Evolutionary conservation across 1,140 invertebrate species (phyloP), one percentile per base, ranked within the genome.

Genomic region (Drosophila kikkawai): DNA sequence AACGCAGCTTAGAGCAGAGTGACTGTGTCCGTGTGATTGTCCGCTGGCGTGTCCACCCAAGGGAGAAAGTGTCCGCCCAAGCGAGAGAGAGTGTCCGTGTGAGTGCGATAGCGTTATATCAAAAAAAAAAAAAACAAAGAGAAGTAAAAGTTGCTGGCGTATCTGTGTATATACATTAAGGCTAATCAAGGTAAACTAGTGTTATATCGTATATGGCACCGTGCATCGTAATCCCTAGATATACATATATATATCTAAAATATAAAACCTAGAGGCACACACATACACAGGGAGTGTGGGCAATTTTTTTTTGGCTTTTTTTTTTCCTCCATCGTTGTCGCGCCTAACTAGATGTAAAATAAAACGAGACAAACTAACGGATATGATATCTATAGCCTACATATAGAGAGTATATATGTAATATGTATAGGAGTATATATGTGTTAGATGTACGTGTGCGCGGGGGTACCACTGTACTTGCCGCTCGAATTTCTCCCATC

Each of bases 161-260:
- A 64, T 78, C 44, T 78, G 75, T 78, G 75, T 78, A 78, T 78
- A 78, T 78, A 78, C 51, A 75, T 75, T 68, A 78, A 77, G 75
- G 75, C 75, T 78, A 69, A 78, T 77, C 64, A 78, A 78, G 74
- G 74, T 78, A 78, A 78, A 78, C 75, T 69, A 78, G 74, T 78
- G 75, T 78, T 76, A 76, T 76, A 76, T 76, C 60, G 64, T 60
- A 70, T 78, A 78, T 78, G 39, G 75, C 75, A 78, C 55, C 74
- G 56, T 50, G 57, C 56, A 78, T 78, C 51, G 63, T 77, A 77
- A 74, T 74, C 70, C 50, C 45, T 73, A 73, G 53, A 70, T 41
- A 71, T 71, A 71, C 34, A 29, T 39, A 59, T 42, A 19, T 5
- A 36, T 44, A 59, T 60, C 6, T 22, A 61, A 42, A 22, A 5